Percentiles rank a stretch among this genome's conserved stretches.
These are phyloP conservation scores for Tor tambroides DNA, from an alignment of 2,113 vertebrate species.

Conservation along the genomic window DNA sequence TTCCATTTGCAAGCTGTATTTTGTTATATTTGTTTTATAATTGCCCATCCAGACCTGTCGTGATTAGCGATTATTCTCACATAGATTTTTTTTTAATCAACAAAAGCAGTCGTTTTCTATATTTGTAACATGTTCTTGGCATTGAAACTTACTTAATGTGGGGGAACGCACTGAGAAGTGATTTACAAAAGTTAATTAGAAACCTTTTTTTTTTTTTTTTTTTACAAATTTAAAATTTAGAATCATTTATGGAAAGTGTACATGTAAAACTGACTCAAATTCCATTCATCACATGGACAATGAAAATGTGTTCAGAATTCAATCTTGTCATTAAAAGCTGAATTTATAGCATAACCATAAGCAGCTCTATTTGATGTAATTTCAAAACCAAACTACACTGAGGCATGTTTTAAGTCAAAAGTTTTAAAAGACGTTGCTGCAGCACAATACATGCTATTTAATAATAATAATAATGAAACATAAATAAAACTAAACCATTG, in stretches of 20 bases:
- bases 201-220: no score
- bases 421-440: slow-evolving; percentile 11
- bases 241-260: not conserved
- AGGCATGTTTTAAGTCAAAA: not conserved
- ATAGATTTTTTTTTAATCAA: not conserved
- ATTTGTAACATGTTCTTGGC: not conserved
- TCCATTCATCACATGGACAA: not conserved
- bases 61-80: not conserved
- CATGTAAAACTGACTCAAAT: not conserved
- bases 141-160: not conserved
- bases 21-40: not conserved
- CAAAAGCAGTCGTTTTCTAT: not conserved
- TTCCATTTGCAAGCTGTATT: not conserved
- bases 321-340: not conserved
- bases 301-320: not conserved
- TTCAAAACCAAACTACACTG: not conserved
- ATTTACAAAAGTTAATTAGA: not conserved
- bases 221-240: not conserved
- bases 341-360: not conserved
- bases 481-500: not conserved
- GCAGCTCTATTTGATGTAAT: not conserved
- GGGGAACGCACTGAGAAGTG: not conserved
- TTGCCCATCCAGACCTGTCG: not conserved
- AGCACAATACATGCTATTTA: not conserved
- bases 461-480: not conserved